Percentiles rank a stretch among this genome's conserved stretches.
Conservation (phyloP, 2,797 vertebrate genomes). For the Chaetodon trifasciatus region DNA sequence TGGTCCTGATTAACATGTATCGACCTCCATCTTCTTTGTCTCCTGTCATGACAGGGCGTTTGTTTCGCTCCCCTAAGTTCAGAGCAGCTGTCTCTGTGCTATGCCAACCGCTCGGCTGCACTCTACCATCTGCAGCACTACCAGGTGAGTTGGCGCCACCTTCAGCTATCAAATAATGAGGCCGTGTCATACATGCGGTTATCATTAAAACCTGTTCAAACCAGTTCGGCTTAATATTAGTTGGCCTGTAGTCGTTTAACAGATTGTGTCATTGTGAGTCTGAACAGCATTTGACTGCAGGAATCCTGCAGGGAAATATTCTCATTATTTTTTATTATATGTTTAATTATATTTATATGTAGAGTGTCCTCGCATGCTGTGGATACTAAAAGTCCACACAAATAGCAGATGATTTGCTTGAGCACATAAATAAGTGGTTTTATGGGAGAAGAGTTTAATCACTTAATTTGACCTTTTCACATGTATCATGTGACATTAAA, state of each 20-base stretch:
- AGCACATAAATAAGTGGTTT: background rate
- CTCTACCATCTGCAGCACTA: conserved; percentile 89
- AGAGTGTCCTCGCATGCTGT: background rate
- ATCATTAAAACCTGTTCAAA: conserved; percentile 22
- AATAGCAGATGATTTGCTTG: background rate
- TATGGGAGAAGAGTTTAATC: background rate
- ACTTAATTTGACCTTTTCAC: background rate
- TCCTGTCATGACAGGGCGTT: conserved; percentile 85
- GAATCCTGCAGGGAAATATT: background rate
- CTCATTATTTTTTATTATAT: background rate
- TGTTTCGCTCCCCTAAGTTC: conserved; percentile 84
- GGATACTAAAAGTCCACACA: background rate
- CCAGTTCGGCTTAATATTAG: conserved; percentile 13
- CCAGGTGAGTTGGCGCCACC: conserved; percentile 84
- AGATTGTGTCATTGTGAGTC: conserved; percentile 6
- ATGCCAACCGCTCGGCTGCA: conserved; percentile 94
- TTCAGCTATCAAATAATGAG: conserved; percentile 24
- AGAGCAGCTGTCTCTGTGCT: conserved; percentile 90
- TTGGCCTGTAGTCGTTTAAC: background rate
- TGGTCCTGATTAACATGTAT: conserved; percentile 19
- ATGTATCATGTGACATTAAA: background rate
- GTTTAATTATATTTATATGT: background rate
- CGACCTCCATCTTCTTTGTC: conserved; percentile 37
- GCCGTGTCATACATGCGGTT: background rate
- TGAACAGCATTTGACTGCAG: background rate